Conservation (phyloP, 2,888 invertebrate genomes). For the Drosophila kambysellisi region DNA sequence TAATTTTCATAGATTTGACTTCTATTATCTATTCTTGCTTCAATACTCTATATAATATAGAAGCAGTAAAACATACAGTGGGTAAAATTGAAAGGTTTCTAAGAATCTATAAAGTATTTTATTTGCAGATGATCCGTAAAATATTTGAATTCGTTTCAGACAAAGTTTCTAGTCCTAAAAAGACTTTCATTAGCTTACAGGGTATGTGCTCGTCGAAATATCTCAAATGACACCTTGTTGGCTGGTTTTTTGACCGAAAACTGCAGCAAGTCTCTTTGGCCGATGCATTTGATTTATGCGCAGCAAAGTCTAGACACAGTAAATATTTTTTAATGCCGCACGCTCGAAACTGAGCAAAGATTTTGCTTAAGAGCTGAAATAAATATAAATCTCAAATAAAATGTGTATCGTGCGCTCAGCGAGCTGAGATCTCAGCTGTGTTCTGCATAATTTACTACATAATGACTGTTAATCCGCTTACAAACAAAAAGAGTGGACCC, state of each 20-base stretch:
- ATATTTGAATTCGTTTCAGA: neutral
- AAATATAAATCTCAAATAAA: conserved; percentile 70
- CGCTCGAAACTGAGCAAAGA: conserved; percentile 51
- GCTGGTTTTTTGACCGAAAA: conserved; percentile 45
- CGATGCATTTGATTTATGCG: conserved; percentile 76
- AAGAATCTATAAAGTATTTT: neutral
- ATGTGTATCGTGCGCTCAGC: conserved; percentile 59
- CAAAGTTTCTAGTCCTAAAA: neutral
- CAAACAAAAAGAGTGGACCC: conserved; percentile 33
- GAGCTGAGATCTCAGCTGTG: conserved; percentile 42
- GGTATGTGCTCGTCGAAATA: conserved; percentile 12
- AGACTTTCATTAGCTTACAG: neutral
- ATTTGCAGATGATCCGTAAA: neutral
- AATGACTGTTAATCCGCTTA: conserved; percentile 63
- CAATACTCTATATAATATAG: neutral
- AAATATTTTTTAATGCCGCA: conserved; percentile 79
- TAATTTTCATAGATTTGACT: neutral
- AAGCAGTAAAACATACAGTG: too few relatives aligned
- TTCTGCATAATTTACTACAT: conserved; percentile 57
- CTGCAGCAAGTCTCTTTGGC: conserved; percentile 56
- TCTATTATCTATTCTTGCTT: neutral
- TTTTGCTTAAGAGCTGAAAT: conserved; percentile 61
- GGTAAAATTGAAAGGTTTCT: neutral
- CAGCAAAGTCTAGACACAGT: conserved; percentile 75
- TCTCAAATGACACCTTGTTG: neutral